phyloP scores from a whole-genome alignment of 1,140 invertebrate species.

The Probaryconus sp. region DNA sequence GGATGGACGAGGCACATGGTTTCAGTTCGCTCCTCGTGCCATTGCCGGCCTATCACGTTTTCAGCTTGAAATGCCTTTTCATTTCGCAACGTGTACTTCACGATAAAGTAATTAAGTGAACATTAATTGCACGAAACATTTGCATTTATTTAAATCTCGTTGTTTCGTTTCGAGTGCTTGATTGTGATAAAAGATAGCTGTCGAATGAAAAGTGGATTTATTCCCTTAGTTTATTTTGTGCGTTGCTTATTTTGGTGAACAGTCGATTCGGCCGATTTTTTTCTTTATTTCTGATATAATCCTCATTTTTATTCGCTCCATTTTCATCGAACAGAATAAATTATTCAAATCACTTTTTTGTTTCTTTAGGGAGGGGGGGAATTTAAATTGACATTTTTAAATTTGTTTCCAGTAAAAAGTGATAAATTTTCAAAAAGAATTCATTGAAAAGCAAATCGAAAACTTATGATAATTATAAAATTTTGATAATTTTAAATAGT shows the following conservation, averaged over 20 bases:
- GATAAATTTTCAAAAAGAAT: too few relatives aligned
- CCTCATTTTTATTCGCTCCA: too few relatives aligned
- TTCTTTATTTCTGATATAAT: too few relatives aligned
- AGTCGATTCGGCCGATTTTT: conserved; percentile 4
- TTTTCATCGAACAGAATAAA: too few relatives aligned
- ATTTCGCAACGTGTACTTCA: conserved; percentile 8
- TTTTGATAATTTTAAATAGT: too few relatives aligned
- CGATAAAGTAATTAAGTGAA: conserved; percentile 2
- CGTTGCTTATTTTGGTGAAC: conserved; percentile 1
- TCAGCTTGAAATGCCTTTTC: conserved; percentile 2
- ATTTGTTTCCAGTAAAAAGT: too few relatives aligned
- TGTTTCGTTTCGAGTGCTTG: conserved; percentile 7
- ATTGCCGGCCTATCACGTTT: conserved; percentile 59
- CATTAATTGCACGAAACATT: conserved; percentile 30
- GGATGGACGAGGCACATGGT: conserved; percentile 63
- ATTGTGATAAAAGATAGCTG: too few relatives aligned
- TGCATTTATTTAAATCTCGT: conserved; percentile 21
- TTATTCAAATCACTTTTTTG: too few relatives aligned
- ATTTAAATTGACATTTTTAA: too few relatives aligned
- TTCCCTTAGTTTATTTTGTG: conserved; percentile 8
- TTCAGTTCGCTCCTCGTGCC: conserved; percentile 68
- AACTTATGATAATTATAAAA: too few relatives aligned
- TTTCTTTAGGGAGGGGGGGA: too few relatives aligned
- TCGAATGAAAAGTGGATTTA: conserved; percentile 5
- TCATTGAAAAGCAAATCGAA: too few relatives aligned